Conservation (phyloP, 2,113 vertebrate species). For the Notiomystis cincta region DNA sequence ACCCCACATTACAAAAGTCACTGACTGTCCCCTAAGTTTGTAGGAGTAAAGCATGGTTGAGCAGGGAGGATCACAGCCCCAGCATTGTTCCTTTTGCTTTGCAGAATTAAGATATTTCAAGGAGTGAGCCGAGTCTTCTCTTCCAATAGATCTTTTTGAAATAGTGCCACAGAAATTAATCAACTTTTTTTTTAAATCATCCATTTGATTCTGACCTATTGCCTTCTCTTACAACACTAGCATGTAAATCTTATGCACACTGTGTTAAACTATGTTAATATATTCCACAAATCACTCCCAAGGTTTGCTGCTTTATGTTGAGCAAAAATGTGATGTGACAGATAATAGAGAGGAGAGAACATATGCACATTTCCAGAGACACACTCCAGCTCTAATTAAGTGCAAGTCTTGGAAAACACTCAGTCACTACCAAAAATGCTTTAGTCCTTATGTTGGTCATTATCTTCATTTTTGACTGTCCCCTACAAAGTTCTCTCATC, state of each 20-base stretch:
- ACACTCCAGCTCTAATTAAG: neutral
- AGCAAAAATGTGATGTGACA: slow-evolving; percentile 37
- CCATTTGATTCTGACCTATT: slow-evolving; percentile 30
- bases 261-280: slow-evolving; percentile 20
- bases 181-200: neutral
- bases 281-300: slow-evolving; percentile 41
- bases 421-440: neutral
- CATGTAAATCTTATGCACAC: neutral
- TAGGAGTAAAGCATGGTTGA: rapidly evolving
- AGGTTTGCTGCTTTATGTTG: slow-evolving; percentile 9
- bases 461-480: neutral
- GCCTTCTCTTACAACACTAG: neutral
- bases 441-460: neutral
- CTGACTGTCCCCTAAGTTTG: neutral
- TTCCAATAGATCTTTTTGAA: neutral
- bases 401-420: neutral
- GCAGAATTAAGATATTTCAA: neutral
- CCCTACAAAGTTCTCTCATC: neutral
- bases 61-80: neutral
- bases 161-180: slow-evolving; percentile 4
- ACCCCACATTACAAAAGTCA: neutral
- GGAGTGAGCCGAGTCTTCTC: neutral
- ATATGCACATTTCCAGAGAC: neutral
- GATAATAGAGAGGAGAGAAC: neutral
- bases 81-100: neutral